Conservation (phyloP, 2,113 vertebrate genomes). For the Plecturocebus donacophilus region DNA sequence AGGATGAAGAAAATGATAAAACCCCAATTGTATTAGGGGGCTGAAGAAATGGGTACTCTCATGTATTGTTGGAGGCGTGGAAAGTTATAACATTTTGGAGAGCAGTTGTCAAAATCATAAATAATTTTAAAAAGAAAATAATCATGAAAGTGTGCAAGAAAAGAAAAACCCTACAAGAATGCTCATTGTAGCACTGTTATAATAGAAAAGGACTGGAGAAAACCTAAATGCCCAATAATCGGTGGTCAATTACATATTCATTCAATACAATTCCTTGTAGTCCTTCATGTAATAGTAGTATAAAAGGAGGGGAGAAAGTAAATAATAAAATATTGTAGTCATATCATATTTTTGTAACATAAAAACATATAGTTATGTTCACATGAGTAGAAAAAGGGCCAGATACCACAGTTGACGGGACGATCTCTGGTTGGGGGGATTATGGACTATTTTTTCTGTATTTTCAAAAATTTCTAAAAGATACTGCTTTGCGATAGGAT, state of each 20-base stretch:
- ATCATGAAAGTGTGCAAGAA: neutral
- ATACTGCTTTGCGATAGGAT: neutral
- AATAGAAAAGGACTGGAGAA: neutral
- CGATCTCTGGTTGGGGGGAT: neutral
- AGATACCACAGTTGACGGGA: neutral
- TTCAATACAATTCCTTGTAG: neutral
- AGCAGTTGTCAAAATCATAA: neutral
- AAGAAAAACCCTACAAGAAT: neutral
- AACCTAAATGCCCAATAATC: neutral
- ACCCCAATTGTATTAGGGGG: neutral
- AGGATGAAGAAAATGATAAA: neutral
- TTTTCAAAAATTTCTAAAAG: neutral
- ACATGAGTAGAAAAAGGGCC: neutral
- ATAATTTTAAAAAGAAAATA: neutral
- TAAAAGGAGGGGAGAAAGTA: neutral
- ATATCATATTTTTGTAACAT: neutral
- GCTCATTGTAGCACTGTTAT: neutral
- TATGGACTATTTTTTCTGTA: neutral
- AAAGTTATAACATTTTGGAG: neutral
- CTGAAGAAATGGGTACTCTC: neutral
- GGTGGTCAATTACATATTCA: neutral
- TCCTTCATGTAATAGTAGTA: neutral
- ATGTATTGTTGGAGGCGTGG: neutral
- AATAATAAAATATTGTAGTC: neutral
- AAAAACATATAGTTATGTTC: neutral